Base-by-base conservation (phyloP, 2,888 invertebrate species). In the Caenorhabditis drosophilae region DNA sequence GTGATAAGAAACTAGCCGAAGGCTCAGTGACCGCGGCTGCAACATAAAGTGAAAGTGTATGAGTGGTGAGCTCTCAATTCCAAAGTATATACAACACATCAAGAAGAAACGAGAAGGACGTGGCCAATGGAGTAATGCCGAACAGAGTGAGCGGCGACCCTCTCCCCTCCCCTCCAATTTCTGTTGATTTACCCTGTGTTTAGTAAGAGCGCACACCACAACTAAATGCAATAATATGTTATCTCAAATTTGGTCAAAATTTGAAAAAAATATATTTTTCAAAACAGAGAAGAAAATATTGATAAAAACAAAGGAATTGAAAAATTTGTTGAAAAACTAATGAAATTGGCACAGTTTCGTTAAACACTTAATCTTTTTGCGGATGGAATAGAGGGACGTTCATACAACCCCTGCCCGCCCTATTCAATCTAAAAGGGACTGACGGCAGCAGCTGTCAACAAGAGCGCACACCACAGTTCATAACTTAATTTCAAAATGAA, bases 81-180 rank as follows among this genome's bases (percentile, higher is more conserved):
- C 53, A 47, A 54, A 45, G 56, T 60, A 66, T 59, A 66, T 55
- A 56, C 60, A 66, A 56, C 52, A 58, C 64, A 58, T 64, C 64
- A 58, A 64, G 55, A 67, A 61, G 55, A 60, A 67, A 60, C 57
- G 60, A 50, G 60, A 59, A 60, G 67, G 58, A 67, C 60, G 56
- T 59, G 53, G 60, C 54, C 57, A 45, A 56, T 45, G 52, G 67
- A 67, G 67, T 67, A 67, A 60, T 67, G 67, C 54, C 50, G 67
- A 67, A 60, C 56, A 59, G 60, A 59, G 67, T 61, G 60, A 60
- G 67, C 60, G 67, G 51, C 60, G 54, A 50, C 57, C 64, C 64
- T 55, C 64, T 58, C 58, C 42, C 53, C 45, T 58, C 58, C 48
- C 64, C 54, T 47, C 51, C 47, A 27, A 36, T 57, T 53, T 52